A percentile compares a stretch with the other conserved stretches of the same genome.
Conservation (phyloP, 2,797 vertebrate genomes). For the Fistularia commersonii region DNA sequence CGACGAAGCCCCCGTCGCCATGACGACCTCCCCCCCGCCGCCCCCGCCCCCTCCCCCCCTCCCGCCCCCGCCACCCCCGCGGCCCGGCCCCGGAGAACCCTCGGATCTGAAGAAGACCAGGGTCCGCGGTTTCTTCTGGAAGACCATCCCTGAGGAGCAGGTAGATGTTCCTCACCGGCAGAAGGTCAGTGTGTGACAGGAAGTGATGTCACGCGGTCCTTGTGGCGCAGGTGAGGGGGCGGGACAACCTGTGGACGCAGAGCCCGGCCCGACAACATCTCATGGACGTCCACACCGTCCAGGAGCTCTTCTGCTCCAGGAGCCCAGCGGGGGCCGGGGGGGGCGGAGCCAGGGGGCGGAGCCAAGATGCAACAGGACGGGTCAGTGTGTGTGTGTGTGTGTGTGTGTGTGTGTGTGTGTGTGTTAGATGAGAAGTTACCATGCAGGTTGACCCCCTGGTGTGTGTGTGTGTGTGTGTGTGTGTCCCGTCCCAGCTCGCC, state of each 20-base stretch:
- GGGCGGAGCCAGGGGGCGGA: constrained; percentile 37
- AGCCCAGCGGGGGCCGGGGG: constrained; percentile 5
- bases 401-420: constrained; percentile 9
- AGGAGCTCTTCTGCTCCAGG: constrained; percentile 85
- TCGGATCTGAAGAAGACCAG: constrained; percentile 74
- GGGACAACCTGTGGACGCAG: constrained; percentile 89
- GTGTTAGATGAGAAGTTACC: constrained; percentile 9
- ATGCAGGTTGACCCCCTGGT: neutral
- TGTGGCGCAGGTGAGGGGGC: constrained; percentile 77
- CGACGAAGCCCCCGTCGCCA: constrained; percentile 30
- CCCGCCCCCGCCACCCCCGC: constrained; percentile 54
- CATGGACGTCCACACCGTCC: constrained; percentile 84
- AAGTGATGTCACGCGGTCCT: neutral
- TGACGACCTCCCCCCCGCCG: constrained; percentile 63
- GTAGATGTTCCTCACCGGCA: constrained; percentile 72
- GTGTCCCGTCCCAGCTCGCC: constrained; percentile 72
- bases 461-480: constrained; percentile 15
- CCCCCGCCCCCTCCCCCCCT: constrained; percentile 58
- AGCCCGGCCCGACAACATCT: constrained; percentile 71
- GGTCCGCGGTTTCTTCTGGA: constrained; percentile 92
- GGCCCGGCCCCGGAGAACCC: constrained; percentile 45
- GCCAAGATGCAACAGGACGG: constrained; percentile 41
- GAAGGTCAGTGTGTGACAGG: too few relatives aligned
- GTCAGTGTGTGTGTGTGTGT: too few relatives aligned
- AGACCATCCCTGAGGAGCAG: constrained; percentile 89